These are phyloP conservation scores for Ahaetulla prasina DNA, from an alignment of 2,113 vertebrate species.

Conservation along the genomic window DNA sequence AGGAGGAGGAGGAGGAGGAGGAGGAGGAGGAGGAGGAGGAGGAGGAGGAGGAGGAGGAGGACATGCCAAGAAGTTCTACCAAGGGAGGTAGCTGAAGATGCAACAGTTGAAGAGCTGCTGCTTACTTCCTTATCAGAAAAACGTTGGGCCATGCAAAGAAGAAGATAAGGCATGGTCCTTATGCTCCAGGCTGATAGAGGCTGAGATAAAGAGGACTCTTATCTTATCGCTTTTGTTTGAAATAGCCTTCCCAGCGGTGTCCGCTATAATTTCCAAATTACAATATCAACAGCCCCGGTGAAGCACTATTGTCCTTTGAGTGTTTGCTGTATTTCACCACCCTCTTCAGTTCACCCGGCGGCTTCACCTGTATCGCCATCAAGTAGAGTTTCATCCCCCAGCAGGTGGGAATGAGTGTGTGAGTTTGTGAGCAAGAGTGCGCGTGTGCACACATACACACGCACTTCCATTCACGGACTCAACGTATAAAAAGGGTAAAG, in stretches of 20 bases:
- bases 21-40: background rate
- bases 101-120: background rate
- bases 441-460: no score
- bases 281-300: conserved; percentile 40
- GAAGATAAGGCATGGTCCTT: conserved; percentile 43
- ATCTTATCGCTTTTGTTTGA: conserved; percentile 54
- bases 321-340: conserved; percentile 39
- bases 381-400: background rate
- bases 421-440: background rate
- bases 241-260: conserved; percentile 24
- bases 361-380: background rate
- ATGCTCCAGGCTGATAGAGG: conserved; percentile 44
- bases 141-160: conserved; percentile 40
- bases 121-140: conserved; percentile 48
- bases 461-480: no score
- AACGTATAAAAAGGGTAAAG: no score
- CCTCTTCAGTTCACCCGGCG: conserved; percentile 29
- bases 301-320: conserved; percentile 30
- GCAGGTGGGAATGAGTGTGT: background rate
- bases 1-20: no score
- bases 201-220: conserved; percentile 36
- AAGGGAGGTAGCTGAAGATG: background rate
- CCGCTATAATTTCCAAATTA: conserved; percentile 52
- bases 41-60: background rate
- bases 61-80: no score